Evolutionary conservation across 2,113 vertebrate genomes (phyloP), one percentile per base, ranked within the genome.

Genomic region (Cettia cetti): DNA sequence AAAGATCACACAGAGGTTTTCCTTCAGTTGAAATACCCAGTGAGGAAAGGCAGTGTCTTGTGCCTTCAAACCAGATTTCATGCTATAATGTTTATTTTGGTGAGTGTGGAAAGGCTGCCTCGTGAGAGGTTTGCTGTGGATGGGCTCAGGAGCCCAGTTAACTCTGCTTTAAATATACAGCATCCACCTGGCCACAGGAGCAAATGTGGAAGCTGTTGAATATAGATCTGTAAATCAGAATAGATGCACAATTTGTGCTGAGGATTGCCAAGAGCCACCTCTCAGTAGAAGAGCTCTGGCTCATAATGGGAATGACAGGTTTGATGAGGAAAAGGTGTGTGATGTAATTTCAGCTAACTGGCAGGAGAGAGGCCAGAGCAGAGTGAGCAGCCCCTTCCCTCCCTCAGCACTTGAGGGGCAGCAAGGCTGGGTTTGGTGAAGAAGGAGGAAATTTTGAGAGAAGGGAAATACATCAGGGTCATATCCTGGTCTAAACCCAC

Each of bases 61-160:
- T 33, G 13, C 33, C 37, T 89, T 59, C 59, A 63, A 11, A 9
- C 21, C 17, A 1, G 42, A 4, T 50, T 90, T 83, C 15, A 5
- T 22, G 40, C 60, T 39, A 24, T 54, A 30, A 0, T 2, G 2
- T 50, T 84, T 83, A 35, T 54, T 90, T 80, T 59, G 71, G 74
- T 64, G 44, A 10, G n/a, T 37, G 65, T 30, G 63, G 84, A 81
- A 40, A 59, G 50, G 33, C 63, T 90, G 78, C 47, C 68, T 92
- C 1, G 0, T 52, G 22, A 28, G 59, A 52, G 50, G 23, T 79
- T 86, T 87, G 61, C 52, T 57, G 33, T 59, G 45, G 4, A 1
- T 30, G 56, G 71, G 89, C 75, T 86, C 79, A 22, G 79, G 78
- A 94, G 92, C 35, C 85, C 42, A 83, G 15, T 90, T 90, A 81